phyloP scores from a whole-genome alignment of 2,797 vertebrate genomes.

The Delichon dasypus region DNA sequence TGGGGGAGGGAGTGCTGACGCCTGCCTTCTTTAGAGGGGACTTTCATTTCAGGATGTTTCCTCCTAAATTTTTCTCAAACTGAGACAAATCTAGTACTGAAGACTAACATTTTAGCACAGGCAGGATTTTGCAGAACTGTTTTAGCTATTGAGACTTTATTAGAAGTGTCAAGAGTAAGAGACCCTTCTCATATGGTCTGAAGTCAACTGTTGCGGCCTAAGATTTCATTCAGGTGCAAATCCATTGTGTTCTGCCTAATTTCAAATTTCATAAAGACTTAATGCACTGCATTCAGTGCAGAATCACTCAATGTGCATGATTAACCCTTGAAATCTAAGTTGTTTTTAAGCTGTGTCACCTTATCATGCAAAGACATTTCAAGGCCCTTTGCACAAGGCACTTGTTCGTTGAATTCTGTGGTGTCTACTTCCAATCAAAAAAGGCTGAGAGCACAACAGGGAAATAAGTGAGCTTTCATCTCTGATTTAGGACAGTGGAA shows the following conservation, averaged over 20 bases:
- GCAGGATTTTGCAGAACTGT: not conserved
- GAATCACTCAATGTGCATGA: not conserved
- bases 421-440: not conserved
- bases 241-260: not conserved
- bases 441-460: not conserved
- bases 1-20: not conserved
- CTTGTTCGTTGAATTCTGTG: not conserved
- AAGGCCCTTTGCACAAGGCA: not conserved
- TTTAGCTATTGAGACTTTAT: not conserved
- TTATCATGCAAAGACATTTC: not conserved
- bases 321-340: not conserved
- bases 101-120: not conserved
- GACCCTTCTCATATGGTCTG: not conserved
- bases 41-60: fast-evolving
- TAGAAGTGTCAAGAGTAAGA: not conserved
- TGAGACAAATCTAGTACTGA: not conserved
- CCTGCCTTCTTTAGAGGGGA: not conserved
- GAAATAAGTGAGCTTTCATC: not conserved
- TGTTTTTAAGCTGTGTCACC: not conserved
- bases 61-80: not conserved
- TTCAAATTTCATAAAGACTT: not conserved
- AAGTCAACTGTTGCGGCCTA: not conserved
- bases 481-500: not conserved
- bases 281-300: not conserved
- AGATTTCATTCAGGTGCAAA: not conserved